A percentile compares a stretch with the other conserved stretches of the same genome.
Evolutionary conservation across 2,888 invertebrate genomes (phyloP).

Genomic region (Drosophila kanekoi): DNA sequence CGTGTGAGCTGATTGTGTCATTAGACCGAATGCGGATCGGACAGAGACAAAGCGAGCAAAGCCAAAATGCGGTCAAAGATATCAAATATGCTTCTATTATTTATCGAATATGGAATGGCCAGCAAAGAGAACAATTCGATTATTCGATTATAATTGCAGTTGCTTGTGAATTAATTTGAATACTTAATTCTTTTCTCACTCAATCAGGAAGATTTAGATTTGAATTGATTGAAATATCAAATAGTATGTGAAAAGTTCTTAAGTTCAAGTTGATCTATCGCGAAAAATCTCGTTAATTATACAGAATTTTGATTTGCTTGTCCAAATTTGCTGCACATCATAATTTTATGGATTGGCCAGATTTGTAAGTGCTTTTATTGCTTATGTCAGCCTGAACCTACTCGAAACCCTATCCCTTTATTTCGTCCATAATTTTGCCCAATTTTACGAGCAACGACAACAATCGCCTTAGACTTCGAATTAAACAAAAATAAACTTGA

Average conservation of each 20-base stretch:
- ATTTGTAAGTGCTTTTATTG: slow-evolving; percentile 9
- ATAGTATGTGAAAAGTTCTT: too few species aligned
- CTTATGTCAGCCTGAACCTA: background rate
- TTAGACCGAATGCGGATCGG: slow-evolving; percentile 59
- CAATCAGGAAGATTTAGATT: too few species aligned
- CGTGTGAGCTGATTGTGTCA: slow-evolving; percentile 73
- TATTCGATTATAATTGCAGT: background rate
- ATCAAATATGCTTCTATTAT: slow-evolving; percentile 34
- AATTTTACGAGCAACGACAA: slow-evolving; percentile 48
- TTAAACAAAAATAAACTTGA: slow-evolving; percentile 66
- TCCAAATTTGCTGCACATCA: background rate
- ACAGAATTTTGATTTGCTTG: background rate
- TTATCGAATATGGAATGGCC: slow-evolving; percentile 22
- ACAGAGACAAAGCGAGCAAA: slow-evolving; percentile 68
- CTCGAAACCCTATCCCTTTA: slow-evolving; percentile 5
- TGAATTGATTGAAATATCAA: too few species aligned
- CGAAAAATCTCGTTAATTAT: too few species aligned
- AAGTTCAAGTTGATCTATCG: too few species aligned
- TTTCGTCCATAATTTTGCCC: slow-evolving; percentile 34
- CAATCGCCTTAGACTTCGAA: slow-evolving; percentile 48
- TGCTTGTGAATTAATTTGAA: background rate
- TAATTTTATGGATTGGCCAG: background rate
- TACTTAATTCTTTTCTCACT: background rate
- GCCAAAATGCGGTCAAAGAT: slow-evolving; percentile 58
- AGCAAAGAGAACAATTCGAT: slow-evolving; percentile 1